A percentile compares a stretch with the other conserved stretches of the same genome.
Evolutionary conservation across 1,140 invertebrate genomes (phyloP).

Genomic region (Hermatobates lingyangjiaoensis): DNA sequence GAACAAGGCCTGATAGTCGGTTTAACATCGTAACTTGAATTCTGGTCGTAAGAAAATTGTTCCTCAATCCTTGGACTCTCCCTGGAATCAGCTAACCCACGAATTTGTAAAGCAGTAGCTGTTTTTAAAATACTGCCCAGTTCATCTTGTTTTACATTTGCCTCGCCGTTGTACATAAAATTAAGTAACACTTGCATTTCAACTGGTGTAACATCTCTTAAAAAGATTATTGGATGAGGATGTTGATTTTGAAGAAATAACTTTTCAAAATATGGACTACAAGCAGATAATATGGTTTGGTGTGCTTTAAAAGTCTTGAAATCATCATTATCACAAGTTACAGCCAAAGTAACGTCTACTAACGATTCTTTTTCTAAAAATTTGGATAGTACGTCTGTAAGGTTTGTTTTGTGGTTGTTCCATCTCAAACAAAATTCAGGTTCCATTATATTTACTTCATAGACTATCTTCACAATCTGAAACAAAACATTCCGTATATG

Average conservation of each 20-base stretch:
- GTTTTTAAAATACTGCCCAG: constrained; percentile 76
- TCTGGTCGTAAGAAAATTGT: constrained; percentile 5
- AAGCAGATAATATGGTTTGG: constrained; percentile 81
- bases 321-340: constrained; percentile 46
- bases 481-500: neutral
- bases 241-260: constrained; percentile 79
- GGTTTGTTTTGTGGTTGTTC: constrained; percentile 81
- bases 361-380: constrained; percentile 67
- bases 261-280: constrained; percentile 85
- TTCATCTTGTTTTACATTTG: constrained; percentile 71
- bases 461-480: neutral
- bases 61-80: constrained; percentile 8
- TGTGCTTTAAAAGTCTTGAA: constrained; percentile 65
- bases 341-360: constrained; percentile 76
- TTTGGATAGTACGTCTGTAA: constrained; percentile 71
- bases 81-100: constrained; percentile 37
- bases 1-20: constrained; percentile 1
- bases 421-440: constrained; percentile 87
- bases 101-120: constrained; percentile 73
- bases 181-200: constrained; percentile 73
- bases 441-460: constrained; percentile 36
- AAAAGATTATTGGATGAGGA: constrained; percentile 79
- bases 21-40: neutral
- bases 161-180: constrained; percentile 83
- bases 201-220: constrained; percentile 70